Conservation (phyloP, 2,888 invertebrate genomes). For the Andrena minutula region DNA sequence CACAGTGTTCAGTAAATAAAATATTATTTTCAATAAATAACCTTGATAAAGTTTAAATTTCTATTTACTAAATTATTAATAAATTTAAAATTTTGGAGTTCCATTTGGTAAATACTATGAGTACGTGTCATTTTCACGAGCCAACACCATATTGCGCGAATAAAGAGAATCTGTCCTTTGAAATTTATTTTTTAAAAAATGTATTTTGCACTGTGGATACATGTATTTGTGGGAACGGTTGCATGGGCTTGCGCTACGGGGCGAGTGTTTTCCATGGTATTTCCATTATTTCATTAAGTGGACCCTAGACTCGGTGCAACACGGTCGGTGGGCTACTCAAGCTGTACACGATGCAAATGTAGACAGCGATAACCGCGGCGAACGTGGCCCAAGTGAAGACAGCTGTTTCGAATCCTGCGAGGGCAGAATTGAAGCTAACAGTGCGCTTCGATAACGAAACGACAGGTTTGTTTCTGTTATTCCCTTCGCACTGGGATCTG, state of each 20-base stretch:
- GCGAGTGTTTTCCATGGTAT: not conserved
- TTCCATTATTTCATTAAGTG: conserved; percentile 3
- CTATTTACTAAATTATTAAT: no score
- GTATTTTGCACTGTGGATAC: conserved; percentile 4
- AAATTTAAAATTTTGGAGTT: no score
- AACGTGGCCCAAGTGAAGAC: conserved; percentile 77
- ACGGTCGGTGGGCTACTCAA: conserved; percentile 73
- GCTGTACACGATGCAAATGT: conserved; percentile 75
- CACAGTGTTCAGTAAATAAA: no score
- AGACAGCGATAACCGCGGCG: conserved; percentile 74
- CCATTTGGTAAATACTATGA: no score
- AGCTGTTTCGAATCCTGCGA: conserved; percentile 75
- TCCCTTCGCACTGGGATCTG: not conserved
- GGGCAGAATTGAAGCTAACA: conserved; percentile 6
- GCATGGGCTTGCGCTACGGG: not conserved
- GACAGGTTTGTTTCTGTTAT: conserved; percentile 4
- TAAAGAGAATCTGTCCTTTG: not conserved
- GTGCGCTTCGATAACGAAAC: not conserved
- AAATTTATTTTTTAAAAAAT: not conserved
- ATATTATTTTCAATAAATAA: no score
- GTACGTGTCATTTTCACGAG: no score
- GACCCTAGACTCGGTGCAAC: conserved; percentile 36
- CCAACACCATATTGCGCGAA: no score
- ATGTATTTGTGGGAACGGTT: not conserved
- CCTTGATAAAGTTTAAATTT: no score